Evolutionary conservation across 2,113 vertebrate genomes (phyloP).

Genomic region (Osmerus mordax): DNA sequence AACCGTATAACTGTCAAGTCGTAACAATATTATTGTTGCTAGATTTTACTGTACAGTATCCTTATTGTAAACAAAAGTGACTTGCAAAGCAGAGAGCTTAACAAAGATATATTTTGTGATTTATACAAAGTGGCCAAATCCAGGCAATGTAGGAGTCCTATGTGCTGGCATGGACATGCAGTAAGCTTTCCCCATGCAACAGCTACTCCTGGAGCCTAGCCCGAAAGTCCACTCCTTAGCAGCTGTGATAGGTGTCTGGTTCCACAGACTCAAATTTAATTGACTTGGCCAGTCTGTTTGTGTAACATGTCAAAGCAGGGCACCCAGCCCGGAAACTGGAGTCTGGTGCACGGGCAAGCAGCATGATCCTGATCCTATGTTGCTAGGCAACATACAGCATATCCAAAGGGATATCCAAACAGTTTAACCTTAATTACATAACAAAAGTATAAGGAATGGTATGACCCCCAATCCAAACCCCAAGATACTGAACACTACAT

Average conservation of each 20-base stretch:
- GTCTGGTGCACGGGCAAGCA: not conserved
- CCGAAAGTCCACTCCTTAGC: not conserved
- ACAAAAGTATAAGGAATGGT: too few species aligned
- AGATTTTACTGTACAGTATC: not conserved
- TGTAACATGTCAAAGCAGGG: not conserved
- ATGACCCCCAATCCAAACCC: too few species aligned
- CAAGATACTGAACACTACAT: too few species aligned
- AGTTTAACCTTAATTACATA: too few species aligned
- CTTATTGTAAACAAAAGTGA: not conserved
- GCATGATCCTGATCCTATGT: not conserved
- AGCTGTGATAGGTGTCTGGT: conserved; percentile 40
- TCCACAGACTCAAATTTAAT: conserved; percentile 33
- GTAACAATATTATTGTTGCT: not conserved
- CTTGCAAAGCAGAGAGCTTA: not conserved
- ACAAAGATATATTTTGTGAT: not conserved
- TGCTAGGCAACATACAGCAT: too few species aligned
- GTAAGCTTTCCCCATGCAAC: too few species aligned
- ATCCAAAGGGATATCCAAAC: too few species aligned
- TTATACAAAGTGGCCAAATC: not conserved
- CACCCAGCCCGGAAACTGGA: not conserved
- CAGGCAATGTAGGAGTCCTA: too few species aligned
- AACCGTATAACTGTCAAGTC: not conserved
- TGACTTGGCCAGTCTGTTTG: not conserved
- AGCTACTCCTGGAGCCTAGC: not conserved
- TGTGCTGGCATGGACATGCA: too few species aligned